Conservation (phyloP, 2,113 vertebrate species). For the Rhombomys opimus region DNA sequence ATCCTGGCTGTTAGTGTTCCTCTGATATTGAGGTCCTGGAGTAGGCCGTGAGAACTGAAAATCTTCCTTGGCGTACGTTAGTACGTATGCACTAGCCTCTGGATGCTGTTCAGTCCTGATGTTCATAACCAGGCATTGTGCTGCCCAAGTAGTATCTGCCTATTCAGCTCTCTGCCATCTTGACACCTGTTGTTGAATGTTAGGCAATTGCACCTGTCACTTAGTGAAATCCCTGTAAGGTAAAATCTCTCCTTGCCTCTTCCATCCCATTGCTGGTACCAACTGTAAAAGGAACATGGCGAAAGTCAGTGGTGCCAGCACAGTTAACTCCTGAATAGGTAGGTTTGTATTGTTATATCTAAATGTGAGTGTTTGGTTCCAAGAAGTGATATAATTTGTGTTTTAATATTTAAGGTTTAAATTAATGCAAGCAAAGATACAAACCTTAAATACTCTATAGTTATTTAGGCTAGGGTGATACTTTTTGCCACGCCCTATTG, state of each 20-base stretch:
- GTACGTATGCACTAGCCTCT: fast-evolving
- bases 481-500: not conserved
- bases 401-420: conserved; percentile 40
- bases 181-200: not conserved
- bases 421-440: not conserved
- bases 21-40: not conserved
- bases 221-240: not conserved
- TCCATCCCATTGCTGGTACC: not conserved
- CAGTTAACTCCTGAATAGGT: not conserved
- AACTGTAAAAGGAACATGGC: not conserved
- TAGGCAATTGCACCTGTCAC: not conserved
- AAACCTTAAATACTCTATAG: not conserved
- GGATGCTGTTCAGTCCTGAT: not conserved
- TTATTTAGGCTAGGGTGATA: not conserved
- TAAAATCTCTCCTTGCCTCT: not conserved
- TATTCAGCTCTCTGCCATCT: too few species aligned
- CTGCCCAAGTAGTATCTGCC: not conserved
- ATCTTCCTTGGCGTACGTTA: not conserved
- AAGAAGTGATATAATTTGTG: not conserved
- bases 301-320: not conserved
- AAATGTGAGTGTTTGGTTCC: conserved; percentile 11
- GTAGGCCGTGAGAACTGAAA: not conserved
- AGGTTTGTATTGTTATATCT: not conserved
- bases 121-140: not conserved
- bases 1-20: not conserved